Evolutionary conservation across 2,113 vertebrate genomes (phyloP), one percentile per base, ranked within the genome.

Genomic region (Taxidea taxus): DNA sequence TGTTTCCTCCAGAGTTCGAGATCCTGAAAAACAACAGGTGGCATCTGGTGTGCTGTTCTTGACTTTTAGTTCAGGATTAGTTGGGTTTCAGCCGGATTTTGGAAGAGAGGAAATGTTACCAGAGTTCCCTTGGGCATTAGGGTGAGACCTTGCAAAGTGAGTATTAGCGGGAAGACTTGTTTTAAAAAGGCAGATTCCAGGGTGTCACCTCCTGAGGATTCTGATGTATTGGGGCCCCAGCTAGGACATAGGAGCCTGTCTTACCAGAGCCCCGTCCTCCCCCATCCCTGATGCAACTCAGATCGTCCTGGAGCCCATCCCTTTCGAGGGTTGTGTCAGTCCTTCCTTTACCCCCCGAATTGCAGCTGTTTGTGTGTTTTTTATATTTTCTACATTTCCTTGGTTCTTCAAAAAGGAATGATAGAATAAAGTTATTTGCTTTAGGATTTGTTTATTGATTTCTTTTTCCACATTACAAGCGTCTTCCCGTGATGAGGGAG

Each of bases 351-450:
- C 47, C 60, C 62, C 68, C n/a, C 0, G 34, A 56, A 90, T 64
- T 1, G 14, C 89, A 96, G 42, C 66, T 89, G 60, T 97, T 85
- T 54, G 75, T 92, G 75, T 95, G 75, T 78, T 78, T 44, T 95
- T n/a, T 51, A 13, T 92, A 60, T 92, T 96, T 96, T 89, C 60
- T 97, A 68, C 4, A 77, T 93, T 87, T 81, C 87, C 75, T 64
- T 95, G 80, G 60, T 92, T 96, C 64, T 94, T 94, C 77, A 37
- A 51, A 90, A 60, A 60, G 87, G 27, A 96, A 60, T 88, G 51
- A 70, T 80, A 83, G 56, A 96, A 98, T 98, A 98, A 98, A 98
- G 77, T 89, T 91, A 81, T 18, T 96, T 95, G 87, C 75, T 89
- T 94, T 94, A 34, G 77, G 49, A 29, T 54, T 56, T 94, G 20